phyloP scores from a whole-genome alignment of 1,140 invertebrate genomes.

The Condylostylus longicornis region DNA sequence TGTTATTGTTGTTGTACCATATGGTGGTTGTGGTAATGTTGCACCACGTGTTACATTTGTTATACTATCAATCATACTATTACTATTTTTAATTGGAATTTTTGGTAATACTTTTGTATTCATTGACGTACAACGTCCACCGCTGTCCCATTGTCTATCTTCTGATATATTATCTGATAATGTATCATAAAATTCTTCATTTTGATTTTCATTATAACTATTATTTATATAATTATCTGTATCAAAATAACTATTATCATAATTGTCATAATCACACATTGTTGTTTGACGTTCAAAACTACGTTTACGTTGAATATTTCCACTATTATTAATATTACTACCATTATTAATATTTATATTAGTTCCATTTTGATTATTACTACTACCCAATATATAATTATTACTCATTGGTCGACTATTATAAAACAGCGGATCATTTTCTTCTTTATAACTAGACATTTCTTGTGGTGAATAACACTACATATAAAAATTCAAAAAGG shows the following conservation, averaged over 20 bases:
- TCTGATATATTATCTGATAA: conserved; percentile 5
- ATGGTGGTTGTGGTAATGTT: conserved; percentile 19
- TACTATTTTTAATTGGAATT: conserved; percentile 12
- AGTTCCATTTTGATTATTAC: conserved; percentile 33
- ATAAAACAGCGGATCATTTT: conserved; percentile 75
- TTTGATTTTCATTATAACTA: background rate
- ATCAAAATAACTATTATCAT: conserved; percentile 10
- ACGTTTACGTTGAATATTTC: background rate
- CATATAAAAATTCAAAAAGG: conserved; percentile 8
- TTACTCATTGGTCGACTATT: conserved; percentile 67
- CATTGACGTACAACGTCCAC: conserved; percentile 31
- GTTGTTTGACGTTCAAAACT: conserved; percentile 1
- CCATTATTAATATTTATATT: conserved; percentile 5
- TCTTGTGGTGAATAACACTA: conserved; percentile 31
- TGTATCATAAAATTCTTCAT: background rate
- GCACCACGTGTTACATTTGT: conserved; percentile 10
- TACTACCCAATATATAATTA: no score
- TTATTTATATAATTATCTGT: background rate
- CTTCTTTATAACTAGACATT: conserved; percentile 34
- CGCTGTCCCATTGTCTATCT: conserved; percentile 49
- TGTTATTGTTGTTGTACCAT: conserved; percentile 21
- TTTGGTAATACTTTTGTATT: conserved; percentile 14
- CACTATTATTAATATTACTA: conserved; percentile 6
- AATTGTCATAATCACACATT: background rate
- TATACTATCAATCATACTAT: conserved; percentile 16